These are phyloP conservation scores for Drosophila monieri DNA, from an alignment of 2,888 invertebrate genomes.

Conservation along the genomic window DNA sequence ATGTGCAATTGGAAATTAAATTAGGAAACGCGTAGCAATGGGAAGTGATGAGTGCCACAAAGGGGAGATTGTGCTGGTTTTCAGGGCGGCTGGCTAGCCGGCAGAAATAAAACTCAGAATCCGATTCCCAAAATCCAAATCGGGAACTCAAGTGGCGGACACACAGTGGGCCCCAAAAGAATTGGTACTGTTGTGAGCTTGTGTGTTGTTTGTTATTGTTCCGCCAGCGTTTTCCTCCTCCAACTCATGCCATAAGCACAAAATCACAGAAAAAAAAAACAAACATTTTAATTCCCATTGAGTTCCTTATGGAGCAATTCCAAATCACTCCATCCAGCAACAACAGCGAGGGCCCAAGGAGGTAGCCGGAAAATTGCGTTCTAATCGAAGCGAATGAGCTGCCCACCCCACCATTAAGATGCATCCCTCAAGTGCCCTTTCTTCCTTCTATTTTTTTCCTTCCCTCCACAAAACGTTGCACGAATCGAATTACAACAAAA, in stretches of 20 bases:
- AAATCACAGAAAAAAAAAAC: conserved; percentile 25
- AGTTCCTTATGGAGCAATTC: conserved; percentile 63
- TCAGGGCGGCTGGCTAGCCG: conserved; percentile 21
- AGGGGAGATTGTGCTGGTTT: neutral
- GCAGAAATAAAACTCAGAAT: conserved; percentile 10
- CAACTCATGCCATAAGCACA: conserved; percentile 18
- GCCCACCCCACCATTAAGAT: conserved; percentile 27
- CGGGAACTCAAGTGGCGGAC: conserved; percentile 62
- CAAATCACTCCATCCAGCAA: conserved; percentile 13
- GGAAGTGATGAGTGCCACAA: conserved; percentile 29
- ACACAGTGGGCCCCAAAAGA: conserved; percentile 35
- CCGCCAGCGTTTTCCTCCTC: conserved; percentile 21
- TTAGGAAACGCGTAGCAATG: conserved; percentile 57
- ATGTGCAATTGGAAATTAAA: conserved; percentile 78
- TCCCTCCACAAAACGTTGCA: conserved; percentile 28
- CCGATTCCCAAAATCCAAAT: conserved; percentile 7
- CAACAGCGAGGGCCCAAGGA: neutral
- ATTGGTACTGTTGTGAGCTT: conserved; percentile 1
- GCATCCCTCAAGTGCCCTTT: conserved; percentile 62
- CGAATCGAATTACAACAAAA: conserved; percentile 45
- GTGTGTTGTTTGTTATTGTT: conserved; percentile 35
- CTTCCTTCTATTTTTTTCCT: conserved; percentile 20
- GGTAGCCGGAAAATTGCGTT: conserved; percentile 63
- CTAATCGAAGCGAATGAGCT: conserved; percentile 68
- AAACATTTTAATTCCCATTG: conserved; percentile 77